Evolutionary conservation across 2,113 vertebrate species (phyloP).

Genomic region (Arenaria interpres): DNA sequence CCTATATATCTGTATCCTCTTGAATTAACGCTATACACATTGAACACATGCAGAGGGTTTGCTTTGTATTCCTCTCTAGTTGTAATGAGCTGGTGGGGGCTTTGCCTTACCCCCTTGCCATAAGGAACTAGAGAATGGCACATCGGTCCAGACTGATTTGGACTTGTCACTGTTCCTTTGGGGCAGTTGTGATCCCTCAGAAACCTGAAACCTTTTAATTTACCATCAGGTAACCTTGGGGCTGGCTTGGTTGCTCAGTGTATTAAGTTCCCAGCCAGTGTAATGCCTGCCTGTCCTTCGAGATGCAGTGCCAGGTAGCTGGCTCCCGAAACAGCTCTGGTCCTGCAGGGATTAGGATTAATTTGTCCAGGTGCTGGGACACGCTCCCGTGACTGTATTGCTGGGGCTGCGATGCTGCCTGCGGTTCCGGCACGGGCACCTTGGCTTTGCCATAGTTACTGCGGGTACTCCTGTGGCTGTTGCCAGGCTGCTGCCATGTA

Average conservation of each 20-base stretch:
- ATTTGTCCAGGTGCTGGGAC: not conserved
- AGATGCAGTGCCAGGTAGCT: not conserved
- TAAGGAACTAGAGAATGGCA: not conserved
- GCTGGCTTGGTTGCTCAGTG: not conserved
- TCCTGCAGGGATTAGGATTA: not conserved
- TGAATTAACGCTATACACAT: not conserved
- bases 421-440: not conserved
- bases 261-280: not conserved
- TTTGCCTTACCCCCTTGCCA: not conserved
- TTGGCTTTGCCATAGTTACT: not conserved
- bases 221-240: not conserved
- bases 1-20: not conserved
- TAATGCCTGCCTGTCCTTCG: not conserved
- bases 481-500: not conserved
- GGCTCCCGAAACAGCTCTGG: not conserved
- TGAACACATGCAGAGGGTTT: not conserved
- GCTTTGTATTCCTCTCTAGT: not conserved
- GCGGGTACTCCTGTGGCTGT: not conserved
- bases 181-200: not conserved
- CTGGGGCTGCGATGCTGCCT: rapidly evolving
- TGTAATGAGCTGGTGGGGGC: not conserved
- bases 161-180: not conserved
- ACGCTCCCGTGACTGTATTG: not conserved
- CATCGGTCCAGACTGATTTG: not conserved
- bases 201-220: not conserved